Conservation (phyloP, 2,113 vertebrate species). For the Cynopterus brachyotis region DNA sequence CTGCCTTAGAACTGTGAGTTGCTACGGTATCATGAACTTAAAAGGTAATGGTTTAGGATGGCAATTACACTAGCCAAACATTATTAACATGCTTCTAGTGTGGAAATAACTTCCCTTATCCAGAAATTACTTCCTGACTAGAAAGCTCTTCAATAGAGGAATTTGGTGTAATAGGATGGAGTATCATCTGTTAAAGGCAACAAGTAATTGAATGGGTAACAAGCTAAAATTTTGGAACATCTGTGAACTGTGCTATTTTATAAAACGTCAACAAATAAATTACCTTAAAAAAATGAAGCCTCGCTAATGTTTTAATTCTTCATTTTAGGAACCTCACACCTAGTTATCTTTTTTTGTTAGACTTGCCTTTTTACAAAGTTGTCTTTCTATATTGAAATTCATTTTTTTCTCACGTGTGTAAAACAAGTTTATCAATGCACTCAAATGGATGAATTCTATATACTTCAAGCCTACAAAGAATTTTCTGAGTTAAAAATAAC, state of each 20-base stretch:
- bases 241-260: not conserved
- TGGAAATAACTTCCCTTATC: not conserved
- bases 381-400: not conserved
- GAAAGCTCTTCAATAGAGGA: not conserved
- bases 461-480: not conserved
- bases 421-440: not conserved
- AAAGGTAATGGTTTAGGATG: not conserved
- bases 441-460: not conserved
- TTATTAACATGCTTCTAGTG: not conserved
- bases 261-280: not conserved
- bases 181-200: not conserved
- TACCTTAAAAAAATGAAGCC: not conserved
- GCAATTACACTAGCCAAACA: not conserved
- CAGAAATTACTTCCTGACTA: not conserved
- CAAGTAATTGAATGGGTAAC: not conserved
- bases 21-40: not conserved
- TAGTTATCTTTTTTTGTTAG: not conserved
- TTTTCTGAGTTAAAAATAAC: slow-evolving; percentile 15
- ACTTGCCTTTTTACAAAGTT: not conserved
- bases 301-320: not conserved
- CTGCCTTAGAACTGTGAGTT: not conserved
- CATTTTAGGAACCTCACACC: not conserved
- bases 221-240: not conserved
- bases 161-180: not conserved
- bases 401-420: not conserved